Evolutionary conservation across 2,888 invertebrate species (phyloP), one percentile per base, ranked within the genome.

Genomic region (Stramonita haemastoma): DNA sequence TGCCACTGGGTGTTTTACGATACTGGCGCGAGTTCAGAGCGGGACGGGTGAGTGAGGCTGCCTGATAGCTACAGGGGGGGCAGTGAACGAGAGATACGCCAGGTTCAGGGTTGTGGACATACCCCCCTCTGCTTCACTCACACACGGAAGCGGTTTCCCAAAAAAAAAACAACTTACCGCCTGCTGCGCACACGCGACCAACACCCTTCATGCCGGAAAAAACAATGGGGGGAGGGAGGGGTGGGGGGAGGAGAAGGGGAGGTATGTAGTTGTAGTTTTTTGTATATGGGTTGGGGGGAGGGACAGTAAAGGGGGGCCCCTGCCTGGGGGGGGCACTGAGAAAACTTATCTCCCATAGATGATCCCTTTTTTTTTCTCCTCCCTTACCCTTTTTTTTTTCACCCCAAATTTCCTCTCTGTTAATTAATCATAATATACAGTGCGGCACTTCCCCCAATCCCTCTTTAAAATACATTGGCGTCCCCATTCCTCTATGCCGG

Each of bases 111-210:
- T 26, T 22, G 22, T 26, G 81, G 46, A 46, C 81, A 26, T 29
- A 4, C 6, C 84, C 34, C 84, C 84, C 17, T 56, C 84, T 84
- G 84, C 15, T 56, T 84, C 34, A 84, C 57, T 29, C 57, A 56
- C 56, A 29, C 84, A 84, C 19, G 29, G 56, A 57, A 56, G 84
- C 26, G 29, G 84, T 13, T n/a, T 17, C 57, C 84, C n/a, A n/a
- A n/a, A n/a, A 84, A 84, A 84, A 57, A 57, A 29, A 57, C 84
- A 57, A 29, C 57, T 84, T 84, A 57, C 84, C 56, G 56, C 84
- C 84, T 19, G 36, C 57, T 57, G 84, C 6, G 84, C n/a, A n/a
- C 84, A 84, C 84, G 84, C 84, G 84, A 84, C 84, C 84, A 57
- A 84, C 56, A 84, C 2, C 84, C 34, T n/a, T 29, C 56, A 84